phyloP scores from a whole-genome alignment of 2,888 invertebrate species.

The Dolichopus griseipennis region DNA sequence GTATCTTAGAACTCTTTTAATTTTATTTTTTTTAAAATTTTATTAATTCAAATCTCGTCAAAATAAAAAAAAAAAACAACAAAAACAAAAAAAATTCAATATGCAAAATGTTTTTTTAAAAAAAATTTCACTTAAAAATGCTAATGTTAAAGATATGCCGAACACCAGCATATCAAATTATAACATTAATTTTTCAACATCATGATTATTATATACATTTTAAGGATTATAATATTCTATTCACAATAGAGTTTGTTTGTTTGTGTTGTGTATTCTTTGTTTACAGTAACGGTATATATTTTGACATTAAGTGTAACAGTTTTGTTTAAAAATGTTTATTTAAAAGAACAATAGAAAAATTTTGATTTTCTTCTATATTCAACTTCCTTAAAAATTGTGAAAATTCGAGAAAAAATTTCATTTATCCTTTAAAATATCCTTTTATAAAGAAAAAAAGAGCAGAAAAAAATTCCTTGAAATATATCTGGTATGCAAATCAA shows the following conservation, averaged over 20 bases:
- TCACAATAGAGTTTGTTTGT: too few relatives aligned
- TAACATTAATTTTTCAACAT: background rate
- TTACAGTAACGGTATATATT: too few relatives aligned
- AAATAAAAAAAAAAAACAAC: background rate
- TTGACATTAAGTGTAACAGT: background rate
- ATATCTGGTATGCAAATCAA: background rate
- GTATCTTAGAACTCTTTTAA: too few relatives aligned
- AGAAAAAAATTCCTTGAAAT: background rate
- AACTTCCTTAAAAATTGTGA: background rate
- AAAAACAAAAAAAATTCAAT: background rate
- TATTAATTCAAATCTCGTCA: background rate
- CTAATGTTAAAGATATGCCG: background rate
- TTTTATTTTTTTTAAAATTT: background rate
- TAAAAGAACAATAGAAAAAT: background rate
- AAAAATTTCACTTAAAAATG: background rate
- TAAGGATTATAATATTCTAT: background rate
- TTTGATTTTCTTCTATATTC: background rate
- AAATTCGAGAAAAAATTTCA: background rate
- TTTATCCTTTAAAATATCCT: background rate
- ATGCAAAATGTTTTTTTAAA: too few relatives aligned
- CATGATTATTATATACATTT: slow-evolving; percentile 2
- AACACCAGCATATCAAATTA: background rate
- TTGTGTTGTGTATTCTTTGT: too few relatives aligned
- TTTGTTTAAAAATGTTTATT: background rate
- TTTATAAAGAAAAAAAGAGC: too few relatives aligned